Base-by-base conservation (phyloP, 2,797 vertebrate species). In the Lophotriccus pileatus region DNA sequence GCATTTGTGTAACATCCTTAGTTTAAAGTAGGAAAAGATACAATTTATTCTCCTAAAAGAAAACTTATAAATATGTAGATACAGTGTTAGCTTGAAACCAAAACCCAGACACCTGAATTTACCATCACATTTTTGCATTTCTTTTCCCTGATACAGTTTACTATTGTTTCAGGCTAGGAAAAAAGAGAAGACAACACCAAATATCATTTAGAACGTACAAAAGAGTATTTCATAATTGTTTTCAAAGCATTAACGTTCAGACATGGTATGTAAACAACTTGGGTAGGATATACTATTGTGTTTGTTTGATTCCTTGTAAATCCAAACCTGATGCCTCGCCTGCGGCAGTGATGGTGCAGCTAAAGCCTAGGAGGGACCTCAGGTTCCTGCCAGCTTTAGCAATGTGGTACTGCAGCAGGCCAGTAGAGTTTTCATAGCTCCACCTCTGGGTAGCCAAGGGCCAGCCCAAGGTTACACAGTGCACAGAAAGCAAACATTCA, bases 401-500 rank as follows among this genome's bases (percentile, higher is more conserved):
- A 8, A 9, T 4, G n/a, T 9, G 43, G 20, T 20, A 7, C 5
- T 14, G 21, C 21, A 30, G 11, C 21, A 20, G 28, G 43, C 20
- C 63, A 72, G 43, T 17, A 20, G 46, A 58, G 34, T 9, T n/a
- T 30, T 34, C 15, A 10, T 8, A 68, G 50, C 55, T n/a, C 47
- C 30, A 11, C 2, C 37, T 50, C 19, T 21, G 56, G 16, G 25
- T 7, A 66, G 56, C 36, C 36, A 15, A 2, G 15, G 52, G 27
- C 8, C 19, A 53, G 47, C 7, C 37, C 17, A 11, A 18, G 0
- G 1, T 50, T 41, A 30, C 6, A 2, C 2, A 24, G 39, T 11
- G 20, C 53, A 37, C 32, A 34, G 60, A 21, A 19, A 34, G 9
- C 27, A 21, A 28, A 19, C 11, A 7, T 17, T 2, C 3, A 1